Evolutionary conservation across 2,113 vertebrate genomes (phyloP).

Genomic region (Otis tarda): DNA sequence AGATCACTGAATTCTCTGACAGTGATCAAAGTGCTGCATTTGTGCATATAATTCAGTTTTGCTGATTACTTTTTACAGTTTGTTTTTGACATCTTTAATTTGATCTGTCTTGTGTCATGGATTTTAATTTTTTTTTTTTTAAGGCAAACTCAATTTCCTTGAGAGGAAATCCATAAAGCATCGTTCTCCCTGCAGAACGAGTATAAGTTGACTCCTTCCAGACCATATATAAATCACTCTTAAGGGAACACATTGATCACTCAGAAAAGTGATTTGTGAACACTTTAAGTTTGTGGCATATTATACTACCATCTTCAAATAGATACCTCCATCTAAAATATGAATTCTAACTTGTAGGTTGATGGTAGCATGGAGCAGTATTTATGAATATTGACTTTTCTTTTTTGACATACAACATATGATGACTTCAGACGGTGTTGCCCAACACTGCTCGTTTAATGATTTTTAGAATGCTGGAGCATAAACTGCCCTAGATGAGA

Average conservation of each 20-base stretch:
- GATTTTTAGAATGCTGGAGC: background rate
- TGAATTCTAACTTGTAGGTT: background rate
- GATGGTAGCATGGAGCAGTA: background rate
- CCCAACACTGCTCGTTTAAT: background rate
- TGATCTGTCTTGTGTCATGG: background rate
- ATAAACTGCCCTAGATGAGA: background rate
- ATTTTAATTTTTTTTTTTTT: background rate
- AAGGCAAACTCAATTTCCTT: background rate
- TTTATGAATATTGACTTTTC: background rate
- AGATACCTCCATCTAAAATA: background rate
- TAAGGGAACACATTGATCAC: background rate
- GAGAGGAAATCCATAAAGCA: conserved; percentile 13
- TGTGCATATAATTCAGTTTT: background rate
- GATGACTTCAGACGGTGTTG: background rate
- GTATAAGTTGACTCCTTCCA: background rate
- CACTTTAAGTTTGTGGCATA: background rate
- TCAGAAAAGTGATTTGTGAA: conserved; percentile 27
- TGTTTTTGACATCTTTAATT: background rate
- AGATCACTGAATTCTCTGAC: background rate
- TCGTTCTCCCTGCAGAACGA: background rate
- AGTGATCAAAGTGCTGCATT: background rate
- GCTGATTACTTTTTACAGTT: background rate
- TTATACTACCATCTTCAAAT: background rate
- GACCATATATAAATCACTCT: background rate
- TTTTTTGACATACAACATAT: background rate